Conservation (phyloP, 1,140 invertebrate genomes). For the Drosophila kepulauana region DNA sequence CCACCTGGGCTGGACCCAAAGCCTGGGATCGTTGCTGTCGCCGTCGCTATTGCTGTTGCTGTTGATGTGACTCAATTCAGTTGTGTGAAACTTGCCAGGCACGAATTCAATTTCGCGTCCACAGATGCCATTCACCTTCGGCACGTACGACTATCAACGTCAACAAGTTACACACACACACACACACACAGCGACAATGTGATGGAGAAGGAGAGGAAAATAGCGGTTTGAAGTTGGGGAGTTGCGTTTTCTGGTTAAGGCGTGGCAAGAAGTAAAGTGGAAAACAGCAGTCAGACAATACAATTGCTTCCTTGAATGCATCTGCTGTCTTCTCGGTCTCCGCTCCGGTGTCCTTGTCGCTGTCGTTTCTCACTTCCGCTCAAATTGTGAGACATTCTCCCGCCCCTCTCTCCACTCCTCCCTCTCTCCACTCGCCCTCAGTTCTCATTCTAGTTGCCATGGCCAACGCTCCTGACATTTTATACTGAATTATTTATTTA, state of each 20-base stretch:
- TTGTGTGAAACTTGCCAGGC: slow-evolving; percentile 67
- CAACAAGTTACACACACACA: slow-evolving; percentile 70
- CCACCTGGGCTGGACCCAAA: slow-evolving; percentile 3
- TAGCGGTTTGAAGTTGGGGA: not conserved
- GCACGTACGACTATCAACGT: slow-evolving; percentile 82
- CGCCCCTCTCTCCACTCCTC: not conserved
- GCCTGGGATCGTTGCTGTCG: not conserved
- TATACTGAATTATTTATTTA: slow-evolving; percentile 83
- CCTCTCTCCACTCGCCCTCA: not conserved
- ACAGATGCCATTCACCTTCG: slow-evolving; percentile 83
- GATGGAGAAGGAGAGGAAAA: too few species aligned
- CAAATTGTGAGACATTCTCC: slow-evolving; percentile 43
- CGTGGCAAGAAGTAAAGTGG: slow-evolving; percentile 73
- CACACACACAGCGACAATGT: slow-evolving; percentile 21
- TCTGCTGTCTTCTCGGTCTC: slow-evolving; percentile 23
- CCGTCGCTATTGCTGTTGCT: slow-evolving; percentile 10
- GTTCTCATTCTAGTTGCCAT: slow-evolving; percentile 26
- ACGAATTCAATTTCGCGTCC: slow-evolving; percentile 84
- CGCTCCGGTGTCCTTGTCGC: slow-evolving; percentile 23
- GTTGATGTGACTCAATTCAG: slow-evolving; percentile 67
- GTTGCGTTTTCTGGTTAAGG: slow-evolving; percentile 18
- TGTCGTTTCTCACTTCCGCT: slow-evolving; percentile 53
- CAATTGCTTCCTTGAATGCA: slow-evolving; percentile 82
- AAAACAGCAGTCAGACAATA: slow-evolving; percentile 83
- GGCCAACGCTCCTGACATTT: slow-evolving; percentile 73